A percentile compares a stretch with the other conserved stretches of the same genome.
Evolutionary conservation across 2,888 invertebrate genomes (phyloP).

Genomic region (Cheilosia soror): DNA sequence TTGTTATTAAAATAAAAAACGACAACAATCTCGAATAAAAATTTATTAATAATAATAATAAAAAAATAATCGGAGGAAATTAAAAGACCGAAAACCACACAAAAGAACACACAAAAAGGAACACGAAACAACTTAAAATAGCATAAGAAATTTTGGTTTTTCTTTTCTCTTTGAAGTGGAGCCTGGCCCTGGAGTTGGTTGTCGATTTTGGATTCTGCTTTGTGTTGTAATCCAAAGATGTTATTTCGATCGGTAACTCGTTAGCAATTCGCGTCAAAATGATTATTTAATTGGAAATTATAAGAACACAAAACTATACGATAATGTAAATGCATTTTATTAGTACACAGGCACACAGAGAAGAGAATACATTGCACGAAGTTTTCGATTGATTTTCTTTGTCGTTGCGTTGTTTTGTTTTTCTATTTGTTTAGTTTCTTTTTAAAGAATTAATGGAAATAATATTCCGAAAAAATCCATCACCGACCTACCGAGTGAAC

Average conservation of each 20-base stretch:
- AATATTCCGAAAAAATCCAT: constrained; percentile 45
- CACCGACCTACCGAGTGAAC: constrained; percentile 53
- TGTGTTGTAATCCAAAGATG: constrained; percentile 1
- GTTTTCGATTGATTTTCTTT: constrained; percentile 21
- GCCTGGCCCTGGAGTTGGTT: not conserved
- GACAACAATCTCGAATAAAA: constrained; percentile 18
- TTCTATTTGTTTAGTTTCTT: constrained; percentile 1
- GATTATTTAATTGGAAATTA: constrained; percentile 21
- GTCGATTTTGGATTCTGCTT: not conserved
- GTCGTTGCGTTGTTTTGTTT: not conserved
- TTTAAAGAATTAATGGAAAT: constrained; percentile 14
- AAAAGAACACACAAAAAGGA: constrained; percentile 17
- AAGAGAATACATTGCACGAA: constrained; percentile 16
- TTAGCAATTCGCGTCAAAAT: constrained; percentile 16
- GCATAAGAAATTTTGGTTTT: constrained; percentile 18
- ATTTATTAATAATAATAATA: constrained; percentile 33
- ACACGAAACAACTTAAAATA: constrained; percentile 33
- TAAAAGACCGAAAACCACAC: not conserved
- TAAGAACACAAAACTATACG: constrained; percentile 5
- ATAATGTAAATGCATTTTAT: constrained; percentile 30
- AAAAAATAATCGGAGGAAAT: constrained; percentile 19
- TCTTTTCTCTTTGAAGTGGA: not conserved
- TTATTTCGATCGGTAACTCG: not conserved
- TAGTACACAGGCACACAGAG: constrained; percentile 22
- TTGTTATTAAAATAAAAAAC: constrained; percentile 7